Conservation (phyloP, 2,888 invertebrate genomes). For the Elgonia sp. region DNA sequence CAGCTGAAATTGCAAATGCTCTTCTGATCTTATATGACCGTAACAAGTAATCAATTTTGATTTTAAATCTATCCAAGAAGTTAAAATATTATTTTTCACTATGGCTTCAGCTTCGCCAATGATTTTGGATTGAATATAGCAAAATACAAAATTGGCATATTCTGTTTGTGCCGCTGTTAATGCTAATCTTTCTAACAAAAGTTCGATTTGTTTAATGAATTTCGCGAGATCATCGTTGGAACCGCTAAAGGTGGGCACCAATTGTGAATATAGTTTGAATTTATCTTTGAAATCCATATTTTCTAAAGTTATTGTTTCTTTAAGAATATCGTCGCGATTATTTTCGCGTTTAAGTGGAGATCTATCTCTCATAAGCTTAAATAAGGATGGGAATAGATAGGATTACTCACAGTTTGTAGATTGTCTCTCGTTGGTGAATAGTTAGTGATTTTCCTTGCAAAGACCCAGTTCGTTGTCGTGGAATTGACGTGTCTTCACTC, state of each 20-base stretch:
- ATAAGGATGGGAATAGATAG: too few relatives aligned
- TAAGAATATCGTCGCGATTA: too few relatives aligned
- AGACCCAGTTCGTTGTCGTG: too few relatives aligned
- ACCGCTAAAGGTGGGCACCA: background rate
- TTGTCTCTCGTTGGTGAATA: too few relatives aligned
- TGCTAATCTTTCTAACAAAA: background rate
- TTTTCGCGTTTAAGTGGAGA: too few relatives aligned
- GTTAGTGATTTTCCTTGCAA: too few relatives aligned
- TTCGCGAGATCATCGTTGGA: too few relatives aligned
- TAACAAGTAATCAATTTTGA: constrained; percentile 23
- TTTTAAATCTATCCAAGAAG: constrained; percentile 10
- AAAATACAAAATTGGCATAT: constrained; percentile 21
- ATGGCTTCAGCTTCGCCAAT: constrained; percentile 17
- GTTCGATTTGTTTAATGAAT: constrained; percentile 14
- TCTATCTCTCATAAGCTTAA: too few relatives aligned
- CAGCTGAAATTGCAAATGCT: constrained; percentile 29
- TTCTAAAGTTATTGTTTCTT: too few relatives aligned
- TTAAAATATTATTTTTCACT: constrained; percentile 1
- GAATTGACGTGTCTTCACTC: too few relatives aligned
- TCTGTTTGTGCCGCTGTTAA: constrained; percentile 8
- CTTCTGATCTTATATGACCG: constrained; percentile 23
- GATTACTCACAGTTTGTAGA: too few relatives aligned
- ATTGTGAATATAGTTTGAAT: too few relatives aligned
- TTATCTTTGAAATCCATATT: background rate
- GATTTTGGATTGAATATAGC: constrained; percentile 12